These are phyloP conservation scores for Orthonyx spaldingii DNA, from an alignment of 2,113 vertebrate species.

Conservation along the genomic window DNA sequence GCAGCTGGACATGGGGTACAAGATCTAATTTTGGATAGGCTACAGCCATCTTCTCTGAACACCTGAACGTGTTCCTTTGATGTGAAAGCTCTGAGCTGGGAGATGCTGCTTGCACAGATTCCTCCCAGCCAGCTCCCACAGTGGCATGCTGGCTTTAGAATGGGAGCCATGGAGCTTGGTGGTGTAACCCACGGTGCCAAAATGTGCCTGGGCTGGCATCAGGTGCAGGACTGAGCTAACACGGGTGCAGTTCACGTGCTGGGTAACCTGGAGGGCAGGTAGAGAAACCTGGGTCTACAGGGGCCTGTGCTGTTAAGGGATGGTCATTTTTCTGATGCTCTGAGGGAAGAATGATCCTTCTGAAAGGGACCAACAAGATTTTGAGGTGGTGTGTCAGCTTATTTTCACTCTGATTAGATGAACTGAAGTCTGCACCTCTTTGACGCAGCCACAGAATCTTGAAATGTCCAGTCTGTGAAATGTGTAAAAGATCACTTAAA, in stretches of 20 bases:
- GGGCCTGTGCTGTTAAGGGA: neutral
- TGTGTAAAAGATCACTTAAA: neutral
- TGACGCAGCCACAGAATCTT: neutral
- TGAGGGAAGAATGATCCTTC: neutral
- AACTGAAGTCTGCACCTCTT: neutral
- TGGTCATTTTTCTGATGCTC: neutral
- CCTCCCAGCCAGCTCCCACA: neutral
- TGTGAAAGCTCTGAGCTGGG: neutral
- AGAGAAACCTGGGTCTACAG: neutral
- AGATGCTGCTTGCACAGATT: neutral
- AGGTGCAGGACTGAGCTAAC: neutral
- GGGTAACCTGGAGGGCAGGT: neutral
- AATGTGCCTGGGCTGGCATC: neutral
- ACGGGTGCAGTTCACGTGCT: neutral
- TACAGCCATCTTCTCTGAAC: neutral
- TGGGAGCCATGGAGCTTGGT: neutral
- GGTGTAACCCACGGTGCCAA: neutral
- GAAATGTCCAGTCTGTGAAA: neutral
- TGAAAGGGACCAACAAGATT: neutral
- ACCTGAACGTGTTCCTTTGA: neutral
- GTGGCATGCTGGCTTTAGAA: neutral
- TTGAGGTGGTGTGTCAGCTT: neutral
- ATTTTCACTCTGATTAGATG: neutral
- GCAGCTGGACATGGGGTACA: neutral
- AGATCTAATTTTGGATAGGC: neutral